Conservation (phyloP, 2,113 vertebrate genomes). For the Anser cygnoides region DNA sequence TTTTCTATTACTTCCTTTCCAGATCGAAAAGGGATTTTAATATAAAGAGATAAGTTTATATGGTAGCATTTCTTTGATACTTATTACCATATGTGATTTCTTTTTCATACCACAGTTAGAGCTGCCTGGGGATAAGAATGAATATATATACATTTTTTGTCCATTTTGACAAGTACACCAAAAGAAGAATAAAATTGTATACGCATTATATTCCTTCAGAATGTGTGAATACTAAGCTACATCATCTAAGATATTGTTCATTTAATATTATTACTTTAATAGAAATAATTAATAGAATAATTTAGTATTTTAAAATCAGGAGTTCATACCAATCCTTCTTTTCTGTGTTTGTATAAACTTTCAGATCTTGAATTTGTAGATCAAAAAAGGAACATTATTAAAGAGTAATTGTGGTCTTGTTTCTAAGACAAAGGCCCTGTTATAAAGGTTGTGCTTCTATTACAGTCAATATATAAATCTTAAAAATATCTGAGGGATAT, state of each 20-base stretch:
- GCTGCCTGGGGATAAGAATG: neutral
- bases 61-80: conserved; percentile 26
- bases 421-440: neutral
- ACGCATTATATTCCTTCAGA: neutral
- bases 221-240: neutral
- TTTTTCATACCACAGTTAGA: neutral
- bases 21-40: conserved; percentile 26
- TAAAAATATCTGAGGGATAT: neutral
- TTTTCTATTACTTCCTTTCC: conserved; percentile 23
- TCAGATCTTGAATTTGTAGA: neutral
- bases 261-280: neutral
- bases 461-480: neutral
- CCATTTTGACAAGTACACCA: neutral
- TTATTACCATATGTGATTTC: conserved; percentile 37
- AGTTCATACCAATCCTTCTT: neutral
- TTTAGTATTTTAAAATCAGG: neutral
- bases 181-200: conserved; percentile 7
- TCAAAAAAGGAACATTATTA: neutral
- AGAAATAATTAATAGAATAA: neutral
- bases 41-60: conserved; percentile 38
- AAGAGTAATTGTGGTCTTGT: neutral
- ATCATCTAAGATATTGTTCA: neutral
- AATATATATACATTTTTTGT: conserved; percentile 17
- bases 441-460: neutral
- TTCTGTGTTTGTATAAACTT: neutral